A percentile compares a stretch with the other conserved stretches of the same genome.
These are phyloP conservation scores for Buceros bicornis DNA, from an alignment of 2,797 vertebrate genomes.

Conservation along the genomic window DNA sequence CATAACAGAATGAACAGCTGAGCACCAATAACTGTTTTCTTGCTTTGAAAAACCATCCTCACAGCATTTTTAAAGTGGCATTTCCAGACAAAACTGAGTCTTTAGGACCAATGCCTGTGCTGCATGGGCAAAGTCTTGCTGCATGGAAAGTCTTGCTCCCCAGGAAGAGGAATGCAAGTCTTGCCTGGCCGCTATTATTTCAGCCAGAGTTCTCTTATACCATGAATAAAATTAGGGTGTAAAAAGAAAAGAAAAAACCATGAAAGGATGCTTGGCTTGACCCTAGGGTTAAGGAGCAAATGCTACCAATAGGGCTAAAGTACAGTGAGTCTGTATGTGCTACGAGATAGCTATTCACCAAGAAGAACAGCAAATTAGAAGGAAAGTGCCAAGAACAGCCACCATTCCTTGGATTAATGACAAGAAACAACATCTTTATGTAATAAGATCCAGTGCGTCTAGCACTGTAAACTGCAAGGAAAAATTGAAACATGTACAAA, in stretches of 20 bases:
- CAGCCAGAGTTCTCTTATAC: neutral
- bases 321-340: neutral
- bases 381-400: constrained; percentile 55
- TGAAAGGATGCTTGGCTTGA: neutral
- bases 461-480: constrained; percentile 67
- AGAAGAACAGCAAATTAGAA: constrained; percentile 45
- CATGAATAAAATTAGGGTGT: neutral
- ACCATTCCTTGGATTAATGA: constrained; percentile 66
- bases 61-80: neutral
- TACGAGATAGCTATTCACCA: constrained; percentile 11
- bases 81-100: neutral
- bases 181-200: neutral
- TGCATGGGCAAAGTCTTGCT: neutral
- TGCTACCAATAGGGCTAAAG: neutral
- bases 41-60: neutral
- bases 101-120: neutral
- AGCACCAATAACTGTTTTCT: neutral
- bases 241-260: neutral
- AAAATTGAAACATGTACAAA: constrained; percentile 60
- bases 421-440: constrained; percentile 70
- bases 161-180: neutral
- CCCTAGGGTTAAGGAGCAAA: neutral
- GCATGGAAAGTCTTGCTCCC: neutral
- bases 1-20: neutral
- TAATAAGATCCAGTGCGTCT: constrained; percentile 61